Percentiles rank a stretch among this genome's conserved stretches.
Evolutionary conservation across 92 coral and sea anemone species (phyloP).

Genomic region (Virgularia gustaviana): DNA sequence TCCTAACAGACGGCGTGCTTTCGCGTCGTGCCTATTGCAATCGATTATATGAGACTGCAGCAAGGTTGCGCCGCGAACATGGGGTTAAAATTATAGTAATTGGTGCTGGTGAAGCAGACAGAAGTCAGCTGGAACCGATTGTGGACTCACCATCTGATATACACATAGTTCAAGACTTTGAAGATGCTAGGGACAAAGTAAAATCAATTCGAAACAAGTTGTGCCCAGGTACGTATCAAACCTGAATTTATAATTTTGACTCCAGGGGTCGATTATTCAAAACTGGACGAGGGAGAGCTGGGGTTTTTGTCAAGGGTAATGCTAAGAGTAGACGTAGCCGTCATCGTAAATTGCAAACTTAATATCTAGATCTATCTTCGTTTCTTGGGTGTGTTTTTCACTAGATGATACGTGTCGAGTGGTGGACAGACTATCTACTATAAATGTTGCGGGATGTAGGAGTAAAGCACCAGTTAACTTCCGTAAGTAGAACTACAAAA

Average conservation of each 20-base stretch:
- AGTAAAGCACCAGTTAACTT: no score
- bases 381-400: background rate
- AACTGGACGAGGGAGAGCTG: constrained; percentile 49
- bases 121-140: constrained; percentile 1
- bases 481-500: no score
- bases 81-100: constrained; percentile 19
- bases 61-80: constrained; percentile 1
- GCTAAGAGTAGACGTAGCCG: no score
- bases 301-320: constrained; percentile 62
- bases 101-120: constrained; percentile 33
- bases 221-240: constrained; percentile 18
- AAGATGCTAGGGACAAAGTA: constrained; percentile 23
- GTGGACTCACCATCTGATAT: constrained; percentile 16
- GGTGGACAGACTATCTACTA: no score
- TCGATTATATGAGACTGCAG: constrained; percentile 8
- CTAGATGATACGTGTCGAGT: background rate
- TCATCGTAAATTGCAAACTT: no score
- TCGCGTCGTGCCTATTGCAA: background rate
- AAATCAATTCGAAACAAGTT: background rate
- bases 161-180: constrained; percentile 12
- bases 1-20: constrained; percentile 32
- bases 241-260: background rate
- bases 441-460: no score
- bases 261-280: background rate
- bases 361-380: background rate